Evolutionary conservation across 2,113 vertebrate species (phyloP).

Genomic region (Trichomycterus rosablanca): DNA sequence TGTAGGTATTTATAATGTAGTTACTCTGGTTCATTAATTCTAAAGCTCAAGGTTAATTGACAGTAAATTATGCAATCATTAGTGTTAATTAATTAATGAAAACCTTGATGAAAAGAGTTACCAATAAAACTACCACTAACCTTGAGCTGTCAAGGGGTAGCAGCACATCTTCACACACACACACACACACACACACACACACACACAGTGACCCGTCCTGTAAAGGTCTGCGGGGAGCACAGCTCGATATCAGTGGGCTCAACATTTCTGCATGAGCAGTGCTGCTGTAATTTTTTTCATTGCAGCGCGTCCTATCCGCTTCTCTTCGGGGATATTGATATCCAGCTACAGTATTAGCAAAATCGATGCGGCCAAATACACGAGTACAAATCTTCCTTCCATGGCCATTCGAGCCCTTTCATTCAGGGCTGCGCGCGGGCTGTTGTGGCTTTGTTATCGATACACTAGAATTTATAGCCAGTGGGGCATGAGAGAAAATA

Average conservation of each 20-base stretch:
- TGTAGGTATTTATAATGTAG: no score
- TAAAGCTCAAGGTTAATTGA: no score
- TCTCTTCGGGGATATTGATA: constrained; percentile 60
- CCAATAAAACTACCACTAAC: no score
- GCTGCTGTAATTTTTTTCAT: constrained; percentile 55
- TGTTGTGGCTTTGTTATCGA: constrained; percentile 36
- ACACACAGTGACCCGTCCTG: background rate
- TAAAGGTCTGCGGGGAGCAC: constrained; percentile 36
- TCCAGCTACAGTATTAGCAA: constrained; percentile 55
- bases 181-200: background rate
- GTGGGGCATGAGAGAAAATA: constrained; percentile 49
- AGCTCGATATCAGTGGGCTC: constrained; percentile 51
- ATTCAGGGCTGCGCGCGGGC: constrained; percentile 48
- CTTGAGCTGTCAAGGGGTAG: no score
- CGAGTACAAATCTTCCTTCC: constrained; percentile 46
- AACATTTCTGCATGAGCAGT: constrained; percentile 42
- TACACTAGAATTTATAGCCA: constrained; percentile 45
- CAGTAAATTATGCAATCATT: no score
- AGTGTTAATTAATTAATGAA: no score
- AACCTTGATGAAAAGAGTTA: no score
- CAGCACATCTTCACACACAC: background rate
- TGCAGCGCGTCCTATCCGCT: constrained; percentile 50
- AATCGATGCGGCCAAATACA: constrained; percentile 63
- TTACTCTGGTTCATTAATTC: no score
- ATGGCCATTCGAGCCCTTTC: constrained; percentile 42